Evolutionary conservation across 2,888 invertebrate genomes (phyloP), one percentile per base, ranked within the genome.

Genomic region (Spisula solida): DNA sequence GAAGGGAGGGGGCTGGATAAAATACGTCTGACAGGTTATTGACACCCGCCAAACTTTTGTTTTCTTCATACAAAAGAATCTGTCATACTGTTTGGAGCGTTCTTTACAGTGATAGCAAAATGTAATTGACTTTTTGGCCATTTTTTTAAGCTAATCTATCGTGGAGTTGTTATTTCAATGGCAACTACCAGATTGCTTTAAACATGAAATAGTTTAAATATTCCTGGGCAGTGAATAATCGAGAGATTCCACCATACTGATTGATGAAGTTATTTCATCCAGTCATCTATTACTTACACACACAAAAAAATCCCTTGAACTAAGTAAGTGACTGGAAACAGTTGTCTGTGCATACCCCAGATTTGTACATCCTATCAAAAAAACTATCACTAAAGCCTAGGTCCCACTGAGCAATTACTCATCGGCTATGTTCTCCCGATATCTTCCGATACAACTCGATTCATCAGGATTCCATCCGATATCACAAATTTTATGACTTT

Each of bases 201-300:
- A 10, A 5, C 25, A n/a, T 66, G n/a, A 66, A 66, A 5, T 5
- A 60, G 51, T 51, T 51, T 51, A 25, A 66, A n/a, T 25, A 20
- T 25, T 41, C 41, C 41, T 5, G 41, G 8, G 8, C 41, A 41
- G 41, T 41, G 41, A 41, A 41, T 41, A 41, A 41, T 8, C 8
- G 41, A 41, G 41, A 41, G 8, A 12, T 0, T 12, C 60, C 10
- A 5, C n/a, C 60, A 10, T 66, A 16, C 14, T 51, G 60, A 66
- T 66, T 66, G 60, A 66, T 66, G 2, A 66, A 66, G 25, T 66
- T 66, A 66, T 66, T 66, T 66, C 60, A 66, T 25, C 25, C 60
- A 66, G 60, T 66, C 10, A 66, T 66, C 60, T 66, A 10, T 51
- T 51, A 51, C 51, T 51, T 51, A 51, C 14, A 51, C 51, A n/a